phyloP scores from a whole-genome alignment of 2,888 invertebrate species.

The Stenichneumon culpator region DNA sequence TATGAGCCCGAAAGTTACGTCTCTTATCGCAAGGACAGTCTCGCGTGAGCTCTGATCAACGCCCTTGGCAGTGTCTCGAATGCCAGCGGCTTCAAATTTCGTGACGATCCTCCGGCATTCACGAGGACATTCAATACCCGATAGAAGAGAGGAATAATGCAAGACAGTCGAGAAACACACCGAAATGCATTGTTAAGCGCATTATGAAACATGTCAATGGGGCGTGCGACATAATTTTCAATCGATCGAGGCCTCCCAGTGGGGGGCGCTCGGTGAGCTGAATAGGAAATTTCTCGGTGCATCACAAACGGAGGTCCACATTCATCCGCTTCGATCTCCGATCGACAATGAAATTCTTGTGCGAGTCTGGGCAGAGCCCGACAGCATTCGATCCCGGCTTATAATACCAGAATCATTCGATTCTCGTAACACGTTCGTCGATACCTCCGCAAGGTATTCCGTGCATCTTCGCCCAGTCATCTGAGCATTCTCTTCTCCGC shows the following conservation, averaged over 20 bases:
- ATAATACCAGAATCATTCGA: slow-evolving; percentile 50
- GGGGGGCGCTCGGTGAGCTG: slow-evolving; percentile 22
- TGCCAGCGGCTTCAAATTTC: slow-evolving; percentile 26
- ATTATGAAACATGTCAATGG: slow-evolving; percentile 45
- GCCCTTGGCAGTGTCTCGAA: slow-evolving; percentile 7
- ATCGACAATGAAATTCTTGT: slow-evolving; percentile 58
- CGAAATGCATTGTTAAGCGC: slow-evolving; percentile 45
- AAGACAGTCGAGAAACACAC: neutral
- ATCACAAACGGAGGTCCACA: slow-evolving; percentile 17
- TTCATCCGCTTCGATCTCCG: slow-evolving; percentile 14
- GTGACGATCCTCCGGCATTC: slow-evolving; percentile 21
- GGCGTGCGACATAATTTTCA: slow-evolving; percentile 64
- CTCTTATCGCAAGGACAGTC: neutral
- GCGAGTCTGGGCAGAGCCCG: neutral
- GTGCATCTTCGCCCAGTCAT: slow-evolving; percentile 55
- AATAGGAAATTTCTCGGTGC: slow-evolving; percentile 53
- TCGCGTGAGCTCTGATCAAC: slow-evolving; percentile 8
- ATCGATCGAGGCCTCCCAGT: slow-evolving; percentile 44
- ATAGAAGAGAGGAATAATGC: slow-evolving; percentile 12
- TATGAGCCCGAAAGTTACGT: neutral
- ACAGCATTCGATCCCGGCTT: neutral
- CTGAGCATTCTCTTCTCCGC: slow-evolving; percentile 15
- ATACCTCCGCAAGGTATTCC: slow-evolving; percentile 5
- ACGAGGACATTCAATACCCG: slow-evolving; percentile 23
- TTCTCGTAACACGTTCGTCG: slow-evolving; percentile 45